A percentile compares a stretch with the other conserved stretches of the same genome.
phyloP scores from a whole-genome alignment of 1,140 invertebrate genomes.

The Argopecten irradians region DNA sequence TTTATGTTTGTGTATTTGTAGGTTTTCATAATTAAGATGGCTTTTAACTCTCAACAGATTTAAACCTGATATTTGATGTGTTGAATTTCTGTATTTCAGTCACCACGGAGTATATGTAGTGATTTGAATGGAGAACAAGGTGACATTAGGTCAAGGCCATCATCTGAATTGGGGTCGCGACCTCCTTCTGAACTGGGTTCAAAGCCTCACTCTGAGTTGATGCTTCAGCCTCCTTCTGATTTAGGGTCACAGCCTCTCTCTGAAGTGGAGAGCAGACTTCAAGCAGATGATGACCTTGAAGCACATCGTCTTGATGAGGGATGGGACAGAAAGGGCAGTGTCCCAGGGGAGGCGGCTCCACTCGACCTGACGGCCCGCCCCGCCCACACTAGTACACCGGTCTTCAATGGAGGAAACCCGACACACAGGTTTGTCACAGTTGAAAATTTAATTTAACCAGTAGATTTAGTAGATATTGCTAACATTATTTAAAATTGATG shows the following conservation, averaged over 20 bases:
- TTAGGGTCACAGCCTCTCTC: background rate
- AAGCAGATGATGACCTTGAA: background rate
- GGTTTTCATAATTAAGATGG: too few relatives aligned
- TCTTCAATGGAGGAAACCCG: constrained; percentile 36
- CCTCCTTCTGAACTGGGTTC: background rate
- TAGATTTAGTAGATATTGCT: too few relatives aligned
- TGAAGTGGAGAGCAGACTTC: background rate
- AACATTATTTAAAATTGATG: too few relatives aligned
- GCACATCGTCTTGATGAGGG: background rate
- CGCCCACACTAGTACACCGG: constrained; percentile 45
- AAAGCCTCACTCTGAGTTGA: background rate
- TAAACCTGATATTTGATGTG: background rate
- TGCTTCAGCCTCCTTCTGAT: background rate
- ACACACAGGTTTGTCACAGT: background rate
- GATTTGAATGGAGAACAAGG: constrained; percentile 20
- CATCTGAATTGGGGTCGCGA: background rate
- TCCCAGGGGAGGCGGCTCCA: background rate
- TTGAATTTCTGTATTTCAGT: background rate
- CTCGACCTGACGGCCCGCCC: constrained; percentile 29
- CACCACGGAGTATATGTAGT: constrained; percentile 5
- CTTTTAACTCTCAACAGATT: too few relatives aligned
- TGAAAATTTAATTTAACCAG: too few relatives aligned
- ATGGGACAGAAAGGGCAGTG: background rate
- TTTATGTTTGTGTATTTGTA: too few relatives aligned
- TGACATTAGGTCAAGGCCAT: background rate